Evolutionary conservation across 2,113 vertebrate genomes (phyloP), one percentile per base, ranked within the genome.

Genomic region (Grantiella picta): DNA sequence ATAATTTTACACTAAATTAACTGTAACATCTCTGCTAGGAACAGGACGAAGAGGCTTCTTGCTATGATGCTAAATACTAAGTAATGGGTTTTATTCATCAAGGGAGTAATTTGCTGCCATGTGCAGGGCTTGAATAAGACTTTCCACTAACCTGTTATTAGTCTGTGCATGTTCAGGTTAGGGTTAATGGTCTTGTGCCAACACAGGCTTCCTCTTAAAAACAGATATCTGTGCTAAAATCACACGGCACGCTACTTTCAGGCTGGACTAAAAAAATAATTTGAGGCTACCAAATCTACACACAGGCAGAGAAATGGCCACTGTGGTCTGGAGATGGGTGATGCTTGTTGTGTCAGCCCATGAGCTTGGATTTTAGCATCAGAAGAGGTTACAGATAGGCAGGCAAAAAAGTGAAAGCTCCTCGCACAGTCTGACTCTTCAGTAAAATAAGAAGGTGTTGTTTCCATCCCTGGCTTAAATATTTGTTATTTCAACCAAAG

Each of bases 1-100:
- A 97, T 96, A 93, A 97, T 93, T 97, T 96, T 96, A 96, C 93
- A 95, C 92, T 96, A 95, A 97, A 96, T 97, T 95, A 96, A 95
- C 94, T 96, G 90, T 94, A 96, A 96, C 93, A 96, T 96, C 92
- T 96, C 95, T 95, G 94, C 92, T 96, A 97, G 93, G 65, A 96
- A 69, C 72, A 82, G 94, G 88, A 72, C 77, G 3, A 95, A 93
- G 88, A 96, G 93, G 92, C 88, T 95, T 93, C 94, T 96, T 96
- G 90, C 86, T 95, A 96, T 71, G 92, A 94, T 86, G 95, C 93
- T 96, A 96, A 97, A 96, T 89, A 94, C 92, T 92, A 92, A 94
- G 80, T 93, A 96, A 96, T 95, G 95, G 94, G 65, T 95, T 97
- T 96, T 96, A 95, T 95, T 93, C 72, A 93, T 65, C 90, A 64